Percentiles rank a stretch among this genome's conserved stretches.
phyloP scores from a whole-genome alignment of 2,888 invertebrate species.

The Volucella bombylans region DNA sequence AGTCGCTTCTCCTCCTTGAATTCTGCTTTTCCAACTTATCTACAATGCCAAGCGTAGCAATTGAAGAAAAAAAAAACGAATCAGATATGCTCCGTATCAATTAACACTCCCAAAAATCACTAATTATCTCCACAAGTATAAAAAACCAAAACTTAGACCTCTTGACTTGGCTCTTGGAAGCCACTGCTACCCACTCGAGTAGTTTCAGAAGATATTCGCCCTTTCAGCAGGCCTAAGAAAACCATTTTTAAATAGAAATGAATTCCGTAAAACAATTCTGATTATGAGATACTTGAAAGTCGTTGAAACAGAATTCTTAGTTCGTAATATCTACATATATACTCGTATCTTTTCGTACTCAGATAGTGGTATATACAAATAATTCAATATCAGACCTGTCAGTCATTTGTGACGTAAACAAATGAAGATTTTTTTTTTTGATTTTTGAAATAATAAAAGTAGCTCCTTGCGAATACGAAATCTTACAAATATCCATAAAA shows the following conservation, averaged over 20 bases:
- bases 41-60: neutral
- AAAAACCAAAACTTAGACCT: slow-evolving; percentile 12
- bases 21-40: neutral
- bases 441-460: slow-evolving; percentile 62
- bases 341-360: neutral
- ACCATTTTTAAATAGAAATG: slow-evolving; percentile 19
- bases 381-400: slow-evolving; percentile 56
- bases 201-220: slow-evolving; percentile 47
- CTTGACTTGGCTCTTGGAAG: slow-evolving; percentile 57
- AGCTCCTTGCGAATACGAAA: slow-evolving; percentile 59
- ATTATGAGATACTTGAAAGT: slow-evolving; percentile 61
- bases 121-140: slow-evolving; percentile 47
- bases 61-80: slow-evolving; percentile 22
- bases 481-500: slow-evolving; percentile 2
- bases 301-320: slow-evolving; percentile 54
- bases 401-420: slow-evolving; percentile 70
- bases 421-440: slow-evolving; percentile 31
- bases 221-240: slow-evolving; percentile 62
- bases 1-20: slow-evolving; percentile 16
- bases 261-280: slow-evolving; percentile 49
- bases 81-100: slow-evolving; percentile 60
- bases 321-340: neutral
- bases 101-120: slow-evolving; percentile 70
- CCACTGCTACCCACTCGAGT: slow-evolving; percentile 58
- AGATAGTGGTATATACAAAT: slow-evolving; percentile 43